Evolutionary conservation across 2,113 vertebrate genomes (phyloP), one percentile per base, ranked within the genome.

Genomic region (Mus pahari): DNA sequence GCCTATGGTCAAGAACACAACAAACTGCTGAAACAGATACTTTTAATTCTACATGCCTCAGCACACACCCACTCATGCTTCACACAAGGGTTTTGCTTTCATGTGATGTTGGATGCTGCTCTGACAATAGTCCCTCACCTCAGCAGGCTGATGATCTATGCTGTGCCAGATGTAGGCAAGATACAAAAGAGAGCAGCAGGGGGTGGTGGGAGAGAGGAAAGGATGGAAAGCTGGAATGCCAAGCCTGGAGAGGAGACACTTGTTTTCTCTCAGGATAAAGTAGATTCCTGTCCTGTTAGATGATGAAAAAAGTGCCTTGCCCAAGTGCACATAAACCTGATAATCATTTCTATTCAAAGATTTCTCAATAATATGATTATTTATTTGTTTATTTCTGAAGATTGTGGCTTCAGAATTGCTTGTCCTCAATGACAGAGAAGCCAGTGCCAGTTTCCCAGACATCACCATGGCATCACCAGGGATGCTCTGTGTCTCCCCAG

Each of bases 401-500:
- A 78, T 19, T 26, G 19, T 10, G 53, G n/a, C 42, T 48, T 55
- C 45, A 71, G 26, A 93, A 60, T 24, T 6, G 0, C 73, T 66
- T 17, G n/a, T 16, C 91, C 64, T 9, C n/a, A 42, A 66, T 4
- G 14, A 22, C 0, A 55, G 12, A 90, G 42, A 64, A 36, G 42
- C n/a, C 11, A 50, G 3, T 42, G 26, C 12, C 6, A 53, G 20
- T 1, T 66, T 79, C 7, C 64, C 28, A 16, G 5, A 55, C 4
- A 36, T 79, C 6, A 33, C 42, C 36, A 13, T 22, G 17, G 5
- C 19, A 48, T 48, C 48, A 55, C 70, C 7, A 33, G 26, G 20
- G 24, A 1, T 3, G 12, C 0, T 10, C 4, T 68, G 8, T 36
- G 60, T 83, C 19, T 55, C 3, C 5, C 11, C 26, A 24, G 3